Conservation (phyloP, 1,140 invertebrate species). For the Aphaenogaster rudis region DNA sequence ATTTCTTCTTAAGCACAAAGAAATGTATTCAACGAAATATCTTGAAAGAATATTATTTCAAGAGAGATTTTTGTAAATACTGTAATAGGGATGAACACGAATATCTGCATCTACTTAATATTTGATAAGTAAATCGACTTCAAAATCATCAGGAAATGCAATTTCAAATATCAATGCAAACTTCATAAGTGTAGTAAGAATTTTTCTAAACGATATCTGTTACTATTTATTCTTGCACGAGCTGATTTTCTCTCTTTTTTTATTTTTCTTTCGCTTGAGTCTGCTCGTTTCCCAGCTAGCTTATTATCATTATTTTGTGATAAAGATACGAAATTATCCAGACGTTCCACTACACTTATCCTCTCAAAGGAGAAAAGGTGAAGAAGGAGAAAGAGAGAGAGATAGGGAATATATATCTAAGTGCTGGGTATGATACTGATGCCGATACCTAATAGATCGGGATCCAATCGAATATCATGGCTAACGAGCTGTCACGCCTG, state of each 20-base stretch:
- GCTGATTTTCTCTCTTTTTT: conserved; percentile 46
- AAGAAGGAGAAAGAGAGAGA: conserved; percentile 16
- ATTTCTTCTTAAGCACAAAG: background rate
- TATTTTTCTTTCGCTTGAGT: conserved; percentile 58
- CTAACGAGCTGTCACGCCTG: conserved; percentile 80
- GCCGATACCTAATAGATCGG: conserved; percentile 78
- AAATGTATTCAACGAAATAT: conserved; percentile 10
- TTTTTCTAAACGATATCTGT: conserved; percentile 74
- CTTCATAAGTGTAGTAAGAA: conserved; percentile 61
- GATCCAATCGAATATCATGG: conserved; percentile 80
- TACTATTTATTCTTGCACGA: conserved; percentile 64
- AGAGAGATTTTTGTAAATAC: background rate
- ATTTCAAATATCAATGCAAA: conserved; percentile 61
- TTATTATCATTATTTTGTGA: conserved; percentile 81
- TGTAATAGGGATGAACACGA: background rate
- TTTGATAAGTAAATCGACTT: background rate
- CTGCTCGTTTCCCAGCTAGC: conserved; percentile 55
- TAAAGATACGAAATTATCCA: conserved; percentile 78
- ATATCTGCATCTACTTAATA: background rate
- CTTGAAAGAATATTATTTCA: background rate
- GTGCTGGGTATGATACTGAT: conserved; percentile 71
- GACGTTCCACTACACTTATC: conserved; percentile 73
- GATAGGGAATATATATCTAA: conserved; percentile 69
- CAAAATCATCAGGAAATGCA: conserved; percentile 19
- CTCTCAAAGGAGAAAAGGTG: conserved; percentile 61